Percentiles rank a stretch among this genome's conserved stretches.
Evolutionary conservation across 2,113 vertebrate species (phyloP).

Genomic region (Alaudala cheleensis): DNA sequence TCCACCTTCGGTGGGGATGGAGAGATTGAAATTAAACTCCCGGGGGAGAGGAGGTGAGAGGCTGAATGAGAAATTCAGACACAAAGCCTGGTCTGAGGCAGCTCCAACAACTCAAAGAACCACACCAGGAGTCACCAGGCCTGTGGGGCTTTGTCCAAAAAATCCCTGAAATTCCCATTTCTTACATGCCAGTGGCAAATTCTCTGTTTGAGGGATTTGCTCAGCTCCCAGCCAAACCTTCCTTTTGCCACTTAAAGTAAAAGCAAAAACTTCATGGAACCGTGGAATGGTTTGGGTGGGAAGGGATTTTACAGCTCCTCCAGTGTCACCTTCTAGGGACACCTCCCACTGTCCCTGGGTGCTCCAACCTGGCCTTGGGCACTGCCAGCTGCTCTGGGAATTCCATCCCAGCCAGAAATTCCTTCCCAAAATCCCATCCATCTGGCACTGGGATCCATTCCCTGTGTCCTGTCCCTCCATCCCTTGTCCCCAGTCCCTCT

Average conservation of each 20-base stretch:
- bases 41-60: accelerated
- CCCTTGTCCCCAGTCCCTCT: background rate
- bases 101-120: accelerated
- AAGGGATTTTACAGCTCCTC: accelerated
- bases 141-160: background rate
- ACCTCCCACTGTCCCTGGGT: background rate
- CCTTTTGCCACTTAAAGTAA: background rate
- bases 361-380: background rate
- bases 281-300: background rate
- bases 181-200: accelerated
- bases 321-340: background rate
- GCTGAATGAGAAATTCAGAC: background rate
- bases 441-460: background rate
- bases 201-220: background rate
- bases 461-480: background rate
- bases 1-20: slow-evolving; percentile 32
- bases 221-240: background rate
- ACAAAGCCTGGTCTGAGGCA: accelerated
- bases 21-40: accelerated
- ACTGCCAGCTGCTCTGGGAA: background rate
- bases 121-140: background rate
- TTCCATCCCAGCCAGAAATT: background rate
- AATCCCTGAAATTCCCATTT: background rate
- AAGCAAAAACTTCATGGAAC: background rate
- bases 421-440: background rate